Percentiles rank a stretch among this genome's conserved stretches.
Conservation (phyloP, 2,113 vertebrate genomes). For the Paratilapia polleni region DNA sequence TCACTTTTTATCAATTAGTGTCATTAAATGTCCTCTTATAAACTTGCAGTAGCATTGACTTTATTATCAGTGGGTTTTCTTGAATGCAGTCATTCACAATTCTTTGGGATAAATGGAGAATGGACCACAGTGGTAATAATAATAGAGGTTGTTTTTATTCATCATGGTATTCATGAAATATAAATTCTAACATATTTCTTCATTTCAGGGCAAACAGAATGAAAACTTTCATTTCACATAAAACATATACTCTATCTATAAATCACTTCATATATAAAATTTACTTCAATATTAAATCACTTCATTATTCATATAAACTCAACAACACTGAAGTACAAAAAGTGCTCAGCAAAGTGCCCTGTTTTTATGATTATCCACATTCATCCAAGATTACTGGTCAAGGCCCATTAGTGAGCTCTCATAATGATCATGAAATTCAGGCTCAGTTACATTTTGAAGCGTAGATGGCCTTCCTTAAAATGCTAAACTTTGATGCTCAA, state of each 20-base stretch:
- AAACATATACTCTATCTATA: constrained; percentile 44
- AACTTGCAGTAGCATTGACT: neutral
- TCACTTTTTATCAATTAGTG: constrained; percentile 47
- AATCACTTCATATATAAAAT: constrained; percentile 35
- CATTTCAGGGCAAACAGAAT: constrained; percentile 44
- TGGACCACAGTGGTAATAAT: neutral
- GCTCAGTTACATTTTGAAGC: neutral
- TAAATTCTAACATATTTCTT: constrained; percentile 42
- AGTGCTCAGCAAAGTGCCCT: constrained; percentile 68
- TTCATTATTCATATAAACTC: constrained; percentile 51
- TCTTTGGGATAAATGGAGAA: neutral
- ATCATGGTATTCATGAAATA: constrained; percentile 13
- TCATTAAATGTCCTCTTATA: constrained; percentile 57
- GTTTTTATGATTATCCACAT: constrained; percentile 6
- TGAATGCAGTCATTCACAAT: neutral
- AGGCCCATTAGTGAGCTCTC: constrained; percentile 7
- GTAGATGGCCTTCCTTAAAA: neutral
- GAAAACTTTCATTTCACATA: constrained; percentile 43
- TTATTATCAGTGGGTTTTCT: neutral
- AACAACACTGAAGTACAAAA: constrained; percentile 78
- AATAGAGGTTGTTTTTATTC: constrained; percentile 44
- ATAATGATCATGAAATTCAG: neutral
- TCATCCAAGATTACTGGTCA: constrained; percentile 24
- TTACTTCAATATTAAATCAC: constrained; percentile 47
- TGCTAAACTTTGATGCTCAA: neutral